phyloP scores from a whole-genome alignment of 2,113 vertebrate species.

The Datnioides undecimradiatus region DNA sequence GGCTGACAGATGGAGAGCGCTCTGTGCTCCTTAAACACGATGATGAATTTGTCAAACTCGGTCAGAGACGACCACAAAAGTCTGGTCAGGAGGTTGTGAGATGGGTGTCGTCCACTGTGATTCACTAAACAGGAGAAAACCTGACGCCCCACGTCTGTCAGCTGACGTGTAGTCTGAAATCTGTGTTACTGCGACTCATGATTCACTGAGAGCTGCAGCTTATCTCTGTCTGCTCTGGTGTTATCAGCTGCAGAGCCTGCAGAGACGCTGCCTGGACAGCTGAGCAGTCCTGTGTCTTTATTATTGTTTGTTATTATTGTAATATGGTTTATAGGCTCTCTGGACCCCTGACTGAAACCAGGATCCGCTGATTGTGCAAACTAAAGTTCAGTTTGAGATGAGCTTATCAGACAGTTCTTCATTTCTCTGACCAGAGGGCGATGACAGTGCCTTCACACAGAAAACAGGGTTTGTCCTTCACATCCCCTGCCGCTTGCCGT shows the following conservation, averaged over 20 bases:
- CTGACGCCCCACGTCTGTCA: too few relatives aligned
- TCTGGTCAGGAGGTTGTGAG: too few relatives aligned
- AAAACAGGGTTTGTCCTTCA: background rate
- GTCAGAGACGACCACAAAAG: too few relatives aligned
- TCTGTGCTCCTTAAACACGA: too few relatives aligned
- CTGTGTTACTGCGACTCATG: background rate
- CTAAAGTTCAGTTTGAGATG: too few relatives aligned
- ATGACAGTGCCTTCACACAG: background rate
- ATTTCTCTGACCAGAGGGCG: background rate
- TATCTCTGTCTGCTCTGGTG: background rate
- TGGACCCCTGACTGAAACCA: background rate
- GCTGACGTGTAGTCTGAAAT: background rate
- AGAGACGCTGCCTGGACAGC: background rate
- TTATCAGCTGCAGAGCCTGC: background rate
- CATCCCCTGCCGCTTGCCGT: slow-evolving; percentile 5
- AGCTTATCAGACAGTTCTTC: background rate
- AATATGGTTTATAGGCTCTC: too few relatives aligned
- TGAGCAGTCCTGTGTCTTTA: background rate
- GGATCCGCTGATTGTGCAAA: background rate
- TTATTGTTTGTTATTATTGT: too few relatives aligned
- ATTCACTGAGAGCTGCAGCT: background rate
- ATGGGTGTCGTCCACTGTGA: too few relatives aligned
- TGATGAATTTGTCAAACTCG: too few relatives aligned
- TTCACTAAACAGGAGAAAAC: too few relatives aligned
- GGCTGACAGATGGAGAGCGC: too few relatives aligned